phyloP scores from a whole-genome alignment of 2,113 vertebrate species.

The Tragulus kanchil region DNA sequence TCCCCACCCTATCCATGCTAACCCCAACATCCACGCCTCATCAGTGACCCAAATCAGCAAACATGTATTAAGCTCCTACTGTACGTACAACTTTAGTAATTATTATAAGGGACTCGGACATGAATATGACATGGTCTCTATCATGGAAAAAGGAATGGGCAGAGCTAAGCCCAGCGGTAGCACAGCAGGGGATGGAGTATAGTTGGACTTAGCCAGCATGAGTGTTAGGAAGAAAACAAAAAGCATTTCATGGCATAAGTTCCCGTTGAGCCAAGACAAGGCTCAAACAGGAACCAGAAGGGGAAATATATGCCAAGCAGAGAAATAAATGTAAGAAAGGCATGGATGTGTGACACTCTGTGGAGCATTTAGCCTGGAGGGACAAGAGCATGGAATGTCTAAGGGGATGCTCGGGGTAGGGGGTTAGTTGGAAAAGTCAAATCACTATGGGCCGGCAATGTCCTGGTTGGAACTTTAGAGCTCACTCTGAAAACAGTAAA shows the following conservation, averaged over 20 bases:
- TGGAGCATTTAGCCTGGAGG: background rate
- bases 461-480: background rate
- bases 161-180: slow-evolving; percentile 3
- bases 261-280: slow-evolving; percentile 22
- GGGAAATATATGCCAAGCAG: background rate
- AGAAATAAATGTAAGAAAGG: slow-evolving; percentile 10
- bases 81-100: background rate
- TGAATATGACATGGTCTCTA: background rate
- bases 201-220: background rate
- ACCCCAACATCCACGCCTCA: background rate
- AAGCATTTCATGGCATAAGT: background rate
- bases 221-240: slow-evolving; percentile 23
- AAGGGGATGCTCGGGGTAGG: background rate
- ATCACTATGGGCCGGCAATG: background rate
- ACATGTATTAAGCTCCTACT: background rate
- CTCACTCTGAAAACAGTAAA: background rate
- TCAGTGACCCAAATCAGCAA: slow-evolving; percentile 43
- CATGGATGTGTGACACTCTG: background rate
- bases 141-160: background rate
- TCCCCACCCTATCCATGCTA: background rate
- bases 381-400: background rate
- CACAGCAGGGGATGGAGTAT: background rate
- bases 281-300: background rate
- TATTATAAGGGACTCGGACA: background rate
- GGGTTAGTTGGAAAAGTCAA: background rate